phyloP scores from a whole-genome alignment of 2,113 vertebrate species.

The Oryzias curvinotus region DNA sequence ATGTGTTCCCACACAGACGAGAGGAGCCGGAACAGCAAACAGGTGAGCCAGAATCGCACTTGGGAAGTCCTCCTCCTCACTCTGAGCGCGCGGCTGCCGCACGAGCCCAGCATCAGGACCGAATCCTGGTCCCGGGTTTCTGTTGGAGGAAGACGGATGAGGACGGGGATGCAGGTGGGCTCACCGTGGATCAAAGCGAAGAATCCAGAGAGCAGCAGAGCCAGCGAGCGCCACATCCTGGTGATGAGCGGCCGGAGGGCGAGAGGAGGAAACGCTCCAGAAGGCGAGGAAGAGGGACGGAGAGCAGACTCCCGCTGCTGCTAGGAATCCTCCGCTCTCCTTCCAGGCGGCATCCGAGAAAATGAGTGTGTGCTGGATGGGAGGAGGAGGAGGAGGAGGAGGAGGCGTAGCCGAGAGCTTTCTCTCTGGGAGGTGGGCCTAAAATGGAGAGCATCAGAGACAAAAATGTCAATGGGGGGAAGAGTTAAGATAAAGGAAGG shows the following conservation, averaged over 20 bases:
- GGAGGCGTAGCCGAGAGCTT: slow-evolving; percentile 32
- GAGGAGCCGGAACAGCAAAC: slow-evolving; percentile 42
- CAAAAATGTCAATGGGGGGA: slow-evolving; percentile 38
- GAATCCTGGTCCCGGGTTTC: not conserved
- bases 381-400: slow-evolving; percentile 26
- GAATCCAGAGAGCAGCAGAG: slow-evolving; percentile 75
- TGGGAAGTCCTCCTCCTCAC: slow-evolving; percentile 4
- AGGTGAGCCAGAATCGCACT: slow-evolving; percentile 43
- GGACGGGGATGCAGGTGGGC: slow-evolving; percentile 39
- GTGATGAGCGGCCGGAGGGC: slow-evolving; percentile 40
- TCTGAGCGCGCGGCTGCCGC: slow-evolving; percentile 17
- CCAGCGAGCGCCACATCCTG: slow-evolving; percentile 78
- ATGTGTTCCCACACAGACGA: slow-evolving; percentile 15
- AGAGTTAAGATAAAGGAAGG: slow-evolving; percentile 23
- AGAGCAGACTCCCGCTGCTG: slow-evolving; percentile 48
- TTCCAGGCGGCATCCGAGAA: slow-evolving; percentile 66
- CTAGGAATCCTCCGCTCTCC: slow-evolving; percentile 63
- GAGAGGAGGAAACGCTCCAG: slow-evolving; percentile 45
- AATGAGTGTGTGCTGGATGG: slow-evolving; percentile 40
- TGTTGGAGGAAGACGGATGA: slow-evolving; percentile 14
- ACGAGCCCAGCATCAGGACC: not conserved
- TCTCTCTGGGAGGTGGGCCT: slow-evolving; percentile 59
- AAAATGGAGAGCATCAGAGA: slow-evolving; percentile 48
- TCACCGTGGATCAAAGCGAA: slow-evolving; percentile 78
- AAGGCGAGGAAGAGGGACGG: slow-evolving; percentile 26